Percentiles rank a stretch among this genome's conserved stretches.
Evolutionary conservation across 2,888 invertebrate genomes (phyloP).

Genomic region (Panopea generosa): DNA sequence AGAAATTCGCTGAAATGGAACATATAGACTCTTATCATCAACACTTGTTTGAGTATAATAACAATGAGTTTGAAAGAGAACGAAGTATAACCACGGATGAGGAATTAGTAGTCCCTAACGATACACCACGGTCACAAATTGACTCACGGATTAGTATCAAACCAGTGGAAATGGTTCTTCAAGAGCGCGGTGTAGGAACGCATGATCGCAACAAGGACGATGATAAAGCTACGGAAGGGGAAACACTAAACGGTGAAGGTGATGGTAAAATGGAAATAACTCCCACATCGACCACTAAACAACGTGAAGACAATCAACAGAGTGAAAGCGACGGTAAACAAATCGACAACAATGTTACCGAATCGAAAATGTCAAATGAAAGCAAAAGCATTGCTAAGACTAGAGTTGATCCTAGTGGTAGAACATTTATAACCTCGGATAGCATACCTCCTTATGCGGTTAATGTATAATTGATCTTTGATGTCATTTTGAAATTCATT

Average conservation of each 20-base stretch:
- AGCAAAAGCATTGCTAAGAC: not conserved
- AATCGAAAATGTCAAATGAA: no score
- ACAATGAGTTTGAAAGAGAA: conserved; percentile 17
- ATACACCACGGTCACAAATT: conserved; percentile 50
- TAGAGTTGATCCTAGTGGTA: conserved; percentile 34
- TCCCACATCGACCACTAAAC: not conserved
- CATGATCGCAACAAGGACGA: not conserved
- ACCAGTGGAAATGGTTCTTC: not conserved
- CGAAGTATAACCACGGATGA: conserved; percentile 19
- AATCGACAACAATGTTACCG: no score
- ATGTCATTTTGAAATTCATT: not conserved
- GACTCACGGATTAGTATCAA: conserved; percentile 34
- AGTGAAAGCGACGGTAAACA: no score
- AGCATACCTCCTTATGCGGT: conserved; percentile 21
- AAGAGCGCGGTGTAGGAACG: no score
- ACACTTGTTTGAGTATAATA: conserved; percentile 16
- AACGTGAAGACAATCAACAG: no score
- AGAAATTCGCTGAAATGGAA: conserved; percentile 33
- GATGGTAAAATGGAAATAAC: not conserved
- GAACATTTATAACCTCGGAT: conserved; percentile 53
- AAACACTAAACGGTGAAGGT: not conserved
- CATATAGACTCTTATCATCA: conserved; percentile 51
- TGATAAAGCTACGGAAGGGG: not conserved
- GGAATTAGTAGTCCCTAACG: conserved; percentile 40
- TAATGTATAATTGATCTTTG: not conserved